phyloP scores from a whole-genome alignment of 2,113 vertebrate species.

The Corythaixoides concolor region DNA sequence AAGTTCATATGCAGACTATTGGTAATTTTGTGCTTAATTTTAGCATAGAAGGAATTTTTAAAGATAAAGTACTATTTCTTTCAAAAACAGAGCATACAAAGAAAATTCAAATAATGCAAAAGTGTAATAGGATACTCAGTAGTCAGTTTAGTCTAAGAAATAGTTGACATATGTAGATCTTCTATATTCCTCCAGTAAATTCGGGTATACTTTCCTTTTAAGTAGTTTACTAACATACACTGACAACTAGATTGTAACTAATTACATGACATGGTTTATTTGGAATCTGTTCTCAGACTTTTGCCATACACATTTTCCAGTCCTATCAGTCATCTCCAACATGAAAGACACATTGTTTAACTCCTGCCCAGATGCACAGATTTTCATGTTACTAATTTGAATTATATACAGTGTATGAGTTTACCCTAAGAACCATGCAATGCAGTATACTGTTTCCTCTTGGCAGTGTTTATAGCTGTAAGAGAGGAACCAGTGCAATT shows the following conservation, averaged over 20 bases:
- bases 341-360: conserved; percentile 56
- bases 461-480: background rate
- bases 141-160: background rate
- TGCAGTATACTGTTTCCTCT: conserved; percentile 3
- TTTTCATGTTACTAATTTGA: conserved; percentile 23
- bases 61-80: background rate
- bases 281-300: conserved; percentile 41
- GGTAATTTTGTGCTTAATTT: background rate
- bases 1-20: background rate
- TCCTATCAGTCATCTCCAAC: conserved; percentile 35
- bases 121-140: background rate
- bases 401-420: background rate
- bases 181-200: background rate
- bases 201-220: background rate
- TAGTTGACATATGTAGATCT: background rate
- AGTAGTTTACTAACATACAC: background rate
- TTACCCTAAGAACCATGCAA: background rate
- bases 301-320: background rate
- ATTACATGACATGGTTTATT: background rate
- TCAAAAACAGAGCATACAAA: conserved; percentile 1
- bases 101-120: background rate
- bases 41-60: background rate
- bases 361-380: conserved; percentile 13
- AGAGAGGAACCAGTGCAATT: background rate
- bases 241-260: background rate